These are phyloP conservation scores for Holacanthus passer DNA, from an alignment of 2,113 vertebrate genomes.

Conservation along the genomic window DNA sequence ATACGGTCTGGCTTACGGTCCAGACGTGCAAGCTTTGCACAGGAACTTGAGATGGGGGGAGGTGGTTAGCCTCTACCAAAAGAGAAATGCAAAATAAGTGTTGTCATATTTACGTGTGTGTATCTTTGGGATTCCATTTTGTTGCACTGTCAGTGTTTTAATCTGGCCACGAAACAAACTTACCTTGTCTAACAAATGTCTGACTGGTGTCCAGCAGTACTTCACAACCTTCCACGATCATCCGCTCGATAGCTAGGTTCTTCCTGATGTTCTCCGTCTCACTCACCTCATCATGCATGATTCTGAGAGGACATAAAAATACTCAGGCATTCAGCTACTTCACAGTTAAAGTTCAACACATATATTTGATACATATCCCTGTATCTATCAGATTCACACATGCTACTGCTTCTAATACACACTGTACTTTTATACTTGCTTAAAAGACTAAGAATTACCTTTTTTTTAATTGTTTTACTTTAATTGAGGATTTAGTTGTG, in stretches of 20 bases:
- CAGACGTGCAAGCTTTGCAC: no score
- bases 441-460: no score
- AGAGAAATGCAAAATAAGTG: no score
- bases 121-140: not conserved
- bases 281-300: conserved; percentile 99
- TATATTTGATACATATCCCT: not conserved
- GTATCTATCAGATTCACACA: not conserved
- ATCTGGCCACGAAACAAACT: not conserved
- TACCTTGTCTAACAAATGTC: conserved; percentile 98
- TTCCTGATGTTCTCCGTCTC: conserved; percentile 98
- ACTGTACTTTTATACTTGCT: no score
- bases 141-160: not conserved
- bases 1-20: no score
- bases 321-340: not conserved
- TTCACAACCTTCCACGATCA: conserved; percentile 98
- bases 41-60: no score
- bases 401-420: not conserved
- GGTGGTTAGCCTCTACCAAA: no score
- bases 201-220: conserved; percentile 98
- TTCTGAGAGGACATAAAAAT: conserved; percentile 79
- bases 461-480: no score
- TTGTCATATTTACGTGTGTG: no score
- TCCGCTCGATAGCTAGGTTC: conserved; percentile 96
- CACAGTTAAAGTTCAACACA: no score
- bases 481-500: no score